Evolutionary conservation across 2,113 vertebrate species (phyloP).

Genomic region (Mobula hypostoma): DNA sequence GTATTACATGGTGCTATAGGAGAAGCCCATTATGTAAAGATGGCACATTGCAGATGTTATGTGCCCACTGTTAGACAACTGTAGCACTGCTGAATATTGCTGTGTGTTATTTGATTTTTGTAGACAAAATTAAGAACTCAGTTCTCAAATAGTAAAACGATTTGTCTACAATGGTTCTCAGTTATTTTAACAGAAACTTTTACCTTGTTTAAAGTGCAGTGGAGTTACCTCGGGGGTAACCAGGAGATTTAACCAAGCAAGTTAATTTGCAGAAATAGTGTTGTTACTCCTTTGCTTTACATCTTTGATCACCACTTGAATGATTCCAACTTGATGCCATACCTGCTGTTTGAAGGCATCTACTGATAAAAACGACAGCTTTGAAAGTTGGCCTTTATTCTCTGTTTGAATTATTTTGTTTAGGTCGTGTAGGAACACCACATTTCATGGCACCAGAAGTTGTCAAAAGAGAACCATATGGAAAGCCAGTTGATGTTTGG

Average conservation of each 20-base stretch:
- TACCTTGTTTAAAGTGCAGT: background rate
- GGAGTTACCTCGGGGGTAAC: background rate
- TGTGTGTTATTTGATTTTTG: background rate
- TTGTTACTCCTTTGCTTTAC: background rate
- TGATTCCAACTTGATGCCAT: background rate
- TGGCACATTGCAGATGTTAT: no score
- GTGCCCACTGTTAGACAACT: background rate
- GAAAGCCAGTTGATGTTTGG: constrained; percentile 97
- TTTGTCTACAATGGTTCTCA: background rate
- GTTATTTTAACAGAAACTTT: background rate
- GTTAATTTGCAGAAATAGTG: background rate
- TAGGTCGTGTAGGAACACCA: constrained; percentile 93
- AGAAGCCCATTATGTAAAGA: no score
- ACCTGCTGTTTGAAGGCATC: background rate
- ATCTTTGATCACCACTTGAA: background rate
- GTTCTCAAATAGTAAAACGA: background rate
- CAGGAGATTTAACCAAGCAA: background rate
- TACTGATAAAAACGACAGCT: background rate
- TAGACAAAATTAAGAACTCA: background rate
- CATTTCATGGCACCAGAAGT: constrained; percentile 99
- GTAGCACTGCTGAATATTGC: background rate
- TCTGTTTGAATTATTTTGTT: background rate
- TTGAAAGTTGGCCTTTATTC: background rate
- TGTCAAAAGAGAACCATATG: constrained; percentile 95
- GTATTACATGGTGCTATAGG: no score